Base-by-base conservation (phyloP, 1,140 invertebrate species). In the Ceratosolen fusciceps region DNA sequence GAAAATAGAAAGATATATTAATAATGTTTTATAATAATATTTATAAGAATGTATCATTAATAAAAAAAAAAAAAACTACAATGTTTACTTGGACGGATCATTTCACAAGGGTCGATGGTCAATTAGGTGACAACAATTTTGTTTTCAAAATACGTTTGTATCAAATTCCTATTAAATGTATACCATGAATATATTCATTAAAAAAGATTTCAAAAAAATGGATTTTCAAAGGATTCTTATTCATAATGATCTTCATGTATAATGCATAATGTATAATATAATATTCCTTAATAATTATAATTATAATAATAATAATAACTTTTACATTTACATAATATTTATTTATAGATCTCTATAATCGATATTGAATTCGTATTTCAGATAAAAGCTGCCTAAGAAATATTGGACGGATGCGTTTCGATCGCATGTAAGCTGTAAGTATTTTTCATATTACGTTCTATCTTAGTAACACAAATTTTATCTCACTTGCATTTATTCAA, bases 371-470 rank as follows among this genome's bases (percentile, higher is more conserved):
- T 85, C 83, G 29, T 83, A 84, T 77, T 82, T 88, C 52, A 68
- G 34, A 37, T 14, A 78, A 68, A 68, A 86, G 84, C 85, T 89
- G 86, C 86, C 87, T 86, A 83, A 74, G 37, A 81, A 85, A 82
- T 86, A 86, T 86, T 89, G 88, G 88, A 89, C 87, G 87, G 88
- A 88, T 85, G 82, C 74, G 81, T 81, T 68, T 78, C 77, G 75
- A 72, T 52, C 79, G 49, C 72, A 77, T 65, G 79, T 62, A 77
- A 83, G 75, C 67, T 79, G 70, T 83, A 86, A 84, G 82, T 83
- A 79, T 82, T 80, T 80, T 62, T 37, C 43, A n/a, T 24, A 60
- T 26, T 71, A 49, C 37, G 1, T 70, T 21, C 9, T 54, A n/a
- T 39, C 19, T 70, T 26, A 37, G 1, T 26, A 56, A 34, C 24